phyloP scores from a whole-genome alignment of 1,140 invertebrate genomes.

The Drosophila serrata region DNA sequence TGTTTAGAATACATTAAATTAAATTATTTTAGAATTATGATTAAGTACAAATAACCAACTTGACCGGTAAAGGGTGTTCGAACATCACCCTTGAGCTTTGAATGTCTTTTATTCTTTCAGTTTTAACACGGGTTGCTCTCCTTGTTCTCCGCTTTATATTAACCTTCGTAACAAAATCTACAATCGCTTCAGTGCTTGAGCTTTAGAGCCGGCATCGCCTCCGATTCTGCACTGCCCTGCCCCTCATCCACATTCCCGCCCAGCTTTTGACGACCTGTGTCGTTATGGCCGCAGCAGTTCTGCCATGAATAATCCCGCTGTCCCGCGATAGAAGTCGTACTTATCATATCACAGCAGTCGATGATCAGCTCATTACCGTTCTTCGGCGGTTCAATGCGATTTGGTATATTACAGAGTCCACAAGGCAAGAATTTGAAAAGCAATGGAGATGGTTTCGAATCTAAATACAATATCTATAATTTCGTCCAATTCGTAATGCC shows the following conservation, averaged over 20 bases:
- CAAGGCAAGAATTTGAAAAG: background rate
- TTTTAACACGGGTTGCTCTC: slow-evolving; percentile 61
- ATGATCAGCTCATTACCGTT: slow-evolving; percentile 44
- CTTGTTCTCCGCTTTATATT: slow-evolving; percentile 58
- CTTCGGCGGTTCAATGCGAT: background rate
- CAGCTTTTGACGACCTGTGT: slow-evolving; percentile 38
- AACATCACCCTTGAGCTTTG: background rate
- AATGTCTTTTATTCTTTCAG: slow-evolving; percentile 36
- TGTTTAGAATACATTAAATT: background rate
- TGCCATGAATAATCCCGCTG: slow-evolving; percentile 27
- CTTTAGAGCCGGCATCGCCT: slow-evolving; percentile 55
- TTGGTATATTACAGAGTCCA: slow-evolving; percentile 3
- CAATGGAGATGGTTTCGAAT: background rate
- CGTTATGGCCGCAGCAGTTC: slow-evolving; percentile 30
- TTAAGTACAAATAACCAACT: background rate
- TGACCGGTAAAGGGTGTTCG: slow-evolving; percentile 18
- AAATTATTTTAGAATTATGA: background rate
- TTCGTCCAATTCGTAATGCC: background rate
- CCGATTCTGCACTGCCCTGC: slow-evolving; percentile 35
- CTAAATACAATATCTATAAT: background rate
- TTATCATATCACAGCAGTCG: slow-evolving; percentile 37
- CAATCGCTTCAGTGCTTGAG: slow-evolving; percentile 59
- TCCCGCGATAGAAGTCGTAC: slow-evolving; percentile 36
- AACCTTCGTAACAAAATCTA: slow-evolving; percentile 70
- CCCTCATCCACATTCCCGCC: slow-evolving; percentile 19